Percentiles rank a stretch among this genome's conserved stretches.
Conservation (phyloP, 2,888 invertebrate genomes). For the Drosophila anomalata region DNA sequence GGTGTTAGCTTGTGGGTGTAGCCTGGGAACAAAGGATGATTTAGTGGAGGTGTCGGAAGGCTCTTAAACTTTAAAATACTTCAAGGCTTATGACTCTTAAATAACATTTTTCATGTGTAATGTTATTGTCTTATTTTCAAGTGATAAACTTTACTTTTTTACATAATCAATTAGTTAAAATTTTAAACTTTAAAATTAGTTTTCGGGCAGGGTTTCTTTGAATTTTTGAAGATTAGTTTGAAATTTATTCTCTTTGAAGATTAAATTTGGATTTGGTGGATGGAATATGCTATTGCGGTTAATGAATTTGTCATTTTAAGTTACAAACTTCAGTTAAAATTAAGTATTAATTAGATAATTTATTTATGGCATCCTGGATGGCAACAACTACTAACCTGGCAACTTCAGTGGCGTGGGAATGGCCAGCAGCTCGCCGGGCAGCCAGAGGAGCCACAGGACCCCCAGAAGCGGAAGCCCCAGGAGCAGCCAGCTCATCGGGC, state of each 20-base stretch:
- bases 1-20: constrained; percentile 87
- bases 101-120: too few species aligned
- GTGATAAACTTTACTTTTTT: too few species aligned
- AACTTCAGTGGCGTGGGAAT: constrained; percentile 83
- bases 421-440: constrained; percentile 82
- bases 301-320: too few species aligned
- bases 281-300: too few species aligned
- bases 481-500: constrained; percentile 83
- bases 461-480: constrained; percentile 81
- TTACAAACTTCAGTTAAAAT: not conserved
- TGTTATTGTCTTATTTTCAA: too few species aligned
- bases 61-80: not conserved
- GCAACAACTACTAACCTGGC: constrained; percentile 78
- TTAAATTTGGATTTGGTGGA: too few species aligned
- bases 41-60: not conserved
- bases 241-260: too few species aligned
- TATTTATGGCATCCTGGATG: not conserved
- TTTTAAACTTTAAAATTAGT: too few species aligned
- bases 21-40: constrained; percentile 84
- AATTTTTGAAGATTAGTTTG: too few species aligned
- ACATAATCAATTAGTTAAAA: too few species aligned
- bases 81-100: too few species aligned
- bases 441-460: constrained; percentile 82
- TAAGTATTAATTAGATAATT: not conserved
- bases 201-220: too few species aligned